Percentiles rank a stretch among this genome's conserved stretches.
Conservation (phyloP, 2,797 vertebrate species). For the Myoxocephalus aenaeus region DNA sequence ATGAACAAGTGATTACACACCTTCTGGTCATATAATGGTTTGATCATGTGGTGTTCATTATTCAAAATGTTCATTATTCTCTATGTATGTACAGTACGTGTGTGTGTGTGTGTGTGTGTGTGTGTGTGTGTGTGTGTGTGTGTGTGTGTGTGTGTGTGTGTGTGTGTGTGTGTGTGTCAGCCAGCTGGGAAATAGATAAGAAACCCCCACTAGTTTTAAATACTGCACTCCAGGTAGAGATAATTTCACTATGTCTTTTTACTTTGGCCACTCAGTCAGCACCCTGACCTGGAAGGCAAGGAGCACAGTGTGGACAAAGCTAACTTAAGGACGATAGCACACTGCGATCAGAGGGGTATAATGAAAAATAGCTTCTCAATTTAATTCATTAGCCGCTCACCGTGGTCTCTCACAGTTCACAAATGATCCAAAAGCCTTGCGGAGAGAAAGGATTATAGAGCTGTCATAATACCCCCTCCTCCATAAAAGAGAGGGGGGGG, state of each 20-base stretch:
- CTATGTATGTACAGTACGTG: neutral
- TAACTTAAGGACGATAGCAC: constrained; percentile 16
- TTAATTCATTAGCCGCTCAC: constrained; percentile 35
- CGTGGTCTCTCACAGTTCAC: constrained; percentile 28
- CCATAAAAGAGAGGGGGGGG: constrained; percentile 15
- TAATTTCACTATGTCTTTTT: constrained; percentile 20
- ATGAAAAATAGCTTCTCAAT: constrained; percentile 30
- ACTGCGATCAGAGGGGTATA: constrained; percentile 21
- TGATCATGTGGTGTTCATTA: neutral
- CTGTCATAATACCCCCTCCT: constrained; percentile 31
- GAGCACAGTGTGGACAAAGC: constrained; percentile 21
- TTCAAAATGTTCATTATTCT: neutral
- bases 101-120: neutral
- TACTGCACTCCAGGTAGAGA: constrained; percentile 28
- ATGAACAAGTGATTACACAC: neutral
- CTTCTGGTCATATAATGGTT: neutral
- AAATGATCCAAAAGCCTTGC: constrained; percentile 43
- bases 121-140: neutral
- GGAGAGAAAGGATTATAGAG: constrained; percentile 48
- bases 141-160: too few relatives aligned
- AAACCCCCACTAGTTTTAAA: constrained; percentile 31
- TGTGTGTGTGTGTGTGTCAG: neutral
- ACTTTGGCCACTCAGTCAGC: constrained; percentile 31
- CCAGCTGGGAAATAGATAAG: constrained; percentile 35
- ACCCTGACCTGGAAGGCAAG: constrained; percentile 5